Evolutionary conservation across 2,113 vertebrate species (phyloP).

Genomic region (Sus scrofa): T2T-Sscrofa CM000814.6:110016001-110016500

Average conservation of each 20-base stretch:
- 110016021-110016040: background rate
- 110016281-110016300: background rate
- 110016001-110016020: background rate
- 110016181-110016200: background rate
- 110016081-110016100: background rate
- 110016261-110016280: background rate
- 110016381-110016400: no score
- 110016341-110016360: no score
- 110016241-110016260: background rate
- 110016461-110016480: no score
- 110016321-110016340: no score
- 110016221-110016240: background rate
- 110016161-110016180: background rate
- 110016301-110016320: background rate
- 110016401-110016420: no score
- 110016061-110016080: no score
- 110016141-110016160: background rate
- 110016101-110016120: background rate
- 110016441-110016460: no score
- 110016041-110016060: background rate
- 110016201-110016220: background rate
- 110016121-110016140: background rate
- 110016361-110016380: no score
- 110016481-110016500: background rate
- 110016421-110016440: no score